Percentiles rank a stretch among this genome's conserved stretches.
Evolutionary conservation across 2,113 vertebrate species (phyloP).

Genomic region (Madoqua kirkii): DNA sequence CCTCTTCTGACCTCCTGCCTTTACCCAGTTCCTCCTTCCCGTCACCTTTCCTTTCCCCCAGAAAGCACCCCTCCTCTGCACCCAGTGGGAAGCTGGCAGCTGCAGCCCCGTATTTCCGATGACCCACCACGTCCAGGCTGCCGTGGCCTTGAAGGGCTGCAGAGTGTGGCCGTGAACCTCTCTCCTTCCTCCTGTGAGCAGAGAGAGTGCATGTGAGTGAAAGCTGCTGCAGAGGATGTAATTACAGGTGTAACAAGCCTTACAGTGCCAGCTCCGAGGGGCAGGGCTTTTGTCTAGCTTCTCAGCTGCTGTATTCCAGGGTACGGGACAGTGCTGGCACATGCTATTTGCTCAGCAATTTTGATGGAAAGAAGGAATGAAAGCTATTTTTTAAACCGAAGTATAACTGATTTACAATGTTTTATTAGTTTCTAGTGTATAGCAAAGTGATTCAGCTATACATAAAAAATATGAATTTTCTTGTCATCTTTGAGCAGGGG

Average conservation of each 20-base stretch:
- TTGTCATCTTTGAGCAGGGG: not conserved
- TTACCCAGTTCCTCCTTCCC: not conserved
- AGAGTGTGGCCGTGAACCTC: not conserved
- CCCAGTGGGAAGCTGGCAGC: not conserved
- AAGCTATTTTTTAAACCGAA: not conserved
- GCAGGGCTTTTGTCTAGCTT: not conserved
- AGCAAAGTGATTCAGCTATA: not conserved
- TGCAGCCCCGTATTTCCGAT: fast-evolving
- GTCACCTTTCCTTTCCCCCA: not conserved
- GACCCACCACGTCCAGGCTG: not conserved
- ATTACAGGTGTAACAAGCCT: not conserved
- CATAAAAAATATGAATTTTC: not conserved
- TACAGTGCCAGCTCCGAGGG: not conserved
- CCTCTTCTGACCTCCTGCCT: not conserved
- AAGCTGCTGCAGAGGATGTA: not conserved
- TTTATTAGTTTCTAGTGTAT: not conserved
- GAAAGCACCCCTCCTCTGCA: not conserved
- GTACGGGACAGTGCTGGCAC: not conserved
- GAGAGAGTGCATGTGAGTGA: not conserved
- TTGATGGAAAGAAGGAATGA: not conserved
- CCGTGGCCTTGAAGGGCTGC: not conserved
- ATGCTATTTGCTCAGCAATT: not conserved
- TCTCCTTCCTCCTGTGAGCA: not conserved
- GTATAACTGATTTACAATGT: not conserved
- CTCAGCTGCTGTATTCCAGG: not conserved